Percentiles rank a stretch among this genome's conserved stretches.
Evolutionary conservation across 2,888 invertebrate species (phyloP).

Genomic region (Litoditis marina): DNA sequence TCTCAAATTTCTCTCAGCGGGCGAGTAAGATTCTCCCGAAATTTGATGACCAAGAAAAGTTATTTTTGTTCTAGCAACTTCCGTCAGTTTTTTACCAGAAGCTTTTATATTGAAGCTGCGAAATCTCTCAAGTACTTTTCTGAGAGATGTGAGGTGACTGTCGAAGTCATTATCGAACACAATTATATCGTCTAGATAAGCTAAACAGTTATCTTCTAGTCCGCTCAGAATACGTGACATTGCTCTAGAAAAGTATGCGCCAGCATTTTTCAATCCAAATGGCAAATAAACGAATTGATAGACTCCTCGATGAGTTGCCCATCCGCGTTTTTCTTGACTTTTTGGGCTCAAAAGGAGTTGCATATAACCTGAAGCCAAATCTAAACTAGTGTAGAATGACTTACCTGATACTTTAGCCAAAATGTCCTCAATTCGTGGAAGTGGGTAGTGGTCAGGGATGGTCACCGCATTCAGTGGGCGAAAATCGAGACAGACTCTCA

Average conservation of each 20-base stretch:
- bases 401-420: constrained; percentile 17
- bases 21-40: constrained; percentile 6
- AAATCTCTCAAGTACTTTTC: constrained; percentile 21
- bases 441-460: constrained; percentile 32
- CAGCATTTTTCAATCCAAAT: constrained; percentile 2
- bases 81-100: constrained; percentile 25
- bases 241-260: background rate
- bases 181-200: constrained; percentile 12
- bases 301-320: constrained; percentile 3
- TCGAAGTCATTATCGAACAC: background rate
- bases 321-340: background rate
- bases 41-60: background rate
- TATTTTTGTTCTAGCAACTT: constrained; percentile 10
- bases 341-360: background rate
- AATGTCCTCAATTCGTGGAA: constrained; percentile 30
- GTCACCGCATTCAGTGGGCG: constrained; percentile 29
- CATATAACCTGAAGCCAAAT: constrained; percentile 18
- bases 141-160: background rate
- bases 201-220: constrained; percentile 2
- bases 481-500: constrained; percentile 41
- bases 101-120: constrained; percentile 22
- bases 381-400: constrained; percentile 21
- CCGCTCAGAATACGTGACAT: constrained; percentile 1
- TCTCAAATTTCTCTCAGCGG: constrained; percentile 18
- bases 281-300: constrained; percentile 5